Percentiles rank a stretch among this genome's conserved stretches.
These are phyloP conservation scores for Blera fallax DNA, from an alignment of 2,888 invertebrate genomes.

Conservation along the genomic window DNA sequence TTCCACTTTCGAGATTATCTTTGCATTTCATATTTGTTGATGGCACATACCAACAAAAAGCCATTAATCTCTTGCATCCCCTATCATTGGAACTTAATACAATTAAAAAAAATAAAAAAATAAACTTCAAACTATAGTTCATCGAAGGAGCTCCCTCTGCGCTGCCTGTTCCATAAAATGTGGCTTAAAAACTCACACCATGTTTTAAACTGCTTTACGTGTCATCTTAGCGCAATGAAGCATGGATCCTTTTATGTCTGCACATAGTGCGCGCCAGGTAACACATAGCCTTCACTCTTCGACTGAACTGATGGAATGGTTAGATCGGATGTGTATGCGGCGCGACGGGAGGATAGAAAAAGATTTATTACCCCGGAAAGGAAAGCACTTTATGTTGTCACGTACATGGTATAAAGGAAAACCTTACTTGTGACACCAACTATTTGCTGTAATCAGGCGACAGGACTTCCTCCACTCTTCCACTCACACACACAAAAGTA, in stretches of 20 bases:
- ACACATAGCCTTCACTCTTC: slow-evolving; percentile 38
- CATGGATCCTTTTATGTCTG: slow-evolving; percentile 50
- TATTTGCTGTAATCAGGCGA: slow-evolving; percentile 61
- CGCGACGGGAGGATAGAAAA: background rate
- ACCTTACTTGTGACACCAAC: slow-evolving; percentile 38
- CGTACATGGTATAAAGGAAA: slow-evolving; percentile 52
- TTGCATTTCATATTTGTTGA: background rate
- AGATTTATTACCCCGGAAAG: slow-evolving; percentile 62
- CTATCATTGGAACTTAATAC: background rate
- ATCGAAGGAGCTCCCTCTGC: background rate
- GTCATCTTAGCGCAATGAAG: slow-evolving; percentile 64
- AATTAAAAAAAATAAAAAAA: slow-evolving; percentile 20
- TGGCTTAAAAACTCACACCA: slow-evolving; percentile 15
- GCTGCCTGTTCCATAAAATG: slow-evolving; percentile 1
- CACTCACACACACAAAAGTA: slow-evolving; percentile 3
- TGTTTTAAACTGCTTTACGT: slow-evolving; percentile 37
- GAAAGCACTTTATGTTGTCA: slow-evolving; percentile 67
- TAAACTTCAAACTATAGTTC: background rate
- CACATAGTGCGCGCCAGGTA: slow-evolving; percentile 47
- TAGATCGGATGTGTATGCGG: background rate
- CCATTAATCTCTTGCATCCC: background rate
- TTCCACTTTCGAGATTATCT: background rate
- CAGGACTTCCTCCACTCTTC: slow-evolving; percentile 23
- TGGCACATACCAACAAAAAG: background rate
- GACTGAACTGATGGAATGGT: slow-evolving; percentile 17